Base-by-base conservation (phyloP, 2,113 vertebrate genomes). In the Rhineura floridana region DNA sequence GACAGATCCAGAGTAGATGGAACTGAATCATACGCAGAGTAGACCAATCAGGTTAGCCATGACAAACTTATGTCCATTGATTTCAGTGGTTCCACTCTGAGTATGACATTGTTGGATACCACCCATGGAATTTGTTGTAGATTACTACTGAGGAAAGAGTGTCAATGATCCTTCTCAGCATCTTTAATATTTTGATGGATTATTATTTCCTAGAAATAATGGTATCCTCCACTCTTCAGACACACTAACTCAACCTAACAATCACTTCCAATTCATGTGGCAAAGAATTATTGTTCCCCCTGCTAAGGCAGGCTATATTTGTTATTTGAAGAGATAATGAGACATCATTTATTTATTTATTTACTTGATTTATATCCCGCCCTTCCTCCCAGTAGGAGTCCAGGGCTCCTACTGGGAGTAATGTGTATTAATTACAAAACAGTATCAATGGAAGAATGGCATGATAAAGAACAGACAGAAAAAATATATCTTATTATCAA, bases 241-340 rank as follows among this genome's bases (percentile, higher is more conserved):
- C 33, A 87, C 15, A 81, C 84, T 2, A 89, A n/a, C 6, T 46
- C 48, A 89, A 69, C n/a, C 28, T 44, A 21, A 0, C 9, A 87
- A 11, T 80, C 19, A 44, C 0, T 19, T 85, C 46, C 86, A 21
- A 1, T 6, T 80, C 30, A 82, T 15, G 3, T 80, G 59, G 82
- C 36, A 84, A 8, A 1, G 67, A n/a, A 30, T 69, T 62, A 89
- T 55, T 13, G 5, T 39, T 65, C 0, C 89, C 70, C 83, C 52
- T 36, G 33, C 80, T 67, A 33, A 87, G 70, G 44, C 0, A 46
- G 79, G 44, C 46, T 85, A 72, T 0, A 69, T 1, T 1, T 55
- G 1, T 2, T 92, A 62, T 90, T 91, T 81, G 73, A 77, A 83
- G n/a, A 87, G n/a, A 3, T 63, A 77, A 73, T 76, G 72, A 85